A percentile compares a stretch with the other conserved stretches of the same genome.
phyloP scores from a whole-genome alignment of 1,140 invertebrate species.

The Uloborus diversus region DNA sequence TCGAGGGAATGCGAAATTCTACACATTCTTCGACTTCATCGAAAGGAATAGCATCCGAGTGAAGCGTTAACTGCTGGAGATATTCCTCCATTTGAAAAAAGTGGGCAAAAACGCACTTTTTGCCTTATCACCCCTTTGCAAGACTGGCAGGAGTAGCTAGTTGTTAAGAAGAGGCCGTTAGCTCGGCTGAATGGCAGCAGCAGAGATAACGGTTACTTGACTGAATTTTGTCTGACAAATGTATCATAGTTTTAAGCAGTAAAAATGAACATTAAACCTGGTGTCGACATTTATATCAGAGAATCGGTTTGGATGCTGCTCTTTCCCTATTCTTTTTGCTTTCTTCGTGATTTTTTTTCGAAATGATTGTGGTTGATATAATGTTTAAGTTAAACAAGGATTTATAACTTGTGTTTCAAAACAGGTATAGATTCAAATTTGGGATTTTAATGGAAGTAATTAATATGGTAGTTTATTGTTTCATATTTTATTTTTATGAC shows the following conservation, averaged over 20 bases:
- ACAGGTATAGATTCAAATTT: neutral
- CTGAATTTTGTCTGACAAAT: conserved; percentile 22
- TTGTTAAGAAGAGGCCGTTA: conserved; percentile 22
- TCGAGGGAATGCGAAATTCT: neutral
- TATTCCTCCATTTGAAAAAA: conserved; percentile 25
- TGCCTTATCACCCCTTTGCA: conserved; percentile 28
- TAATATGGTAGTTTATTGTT: no score
- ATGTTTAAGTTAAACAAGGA: neutral
- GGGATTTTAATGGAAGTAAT: neutral
- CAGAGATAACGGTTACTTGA: conserved; percentile 3
- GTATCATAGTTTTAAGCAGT: conserved; percentile 23
- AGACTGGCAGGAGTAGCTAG: neutral
- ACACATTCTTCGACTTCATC: neutral
- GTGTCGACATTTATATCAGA: conserved; percentile 1
- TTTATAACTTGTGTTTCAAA: neutral
- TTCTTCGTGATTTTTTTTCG: neutral
- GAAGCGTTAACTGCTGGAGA: conserved; percentile 1
- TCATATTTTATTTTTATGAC: no score
- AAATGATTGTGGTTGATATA: neutral
- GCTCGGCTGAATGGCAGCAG: conserved; percentile 6
- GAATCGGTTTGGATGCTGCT: neutral
- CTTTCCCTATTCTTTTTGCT: neutral
- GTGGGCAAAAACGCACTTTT: neutral
- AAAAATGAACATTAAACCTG: neutral
- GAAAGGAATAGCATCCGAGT: neutral